Base-by-base conservation (phyloP, 2,797 vertebrate genomes). In the Gymnodraco acuticeps region DNA sequence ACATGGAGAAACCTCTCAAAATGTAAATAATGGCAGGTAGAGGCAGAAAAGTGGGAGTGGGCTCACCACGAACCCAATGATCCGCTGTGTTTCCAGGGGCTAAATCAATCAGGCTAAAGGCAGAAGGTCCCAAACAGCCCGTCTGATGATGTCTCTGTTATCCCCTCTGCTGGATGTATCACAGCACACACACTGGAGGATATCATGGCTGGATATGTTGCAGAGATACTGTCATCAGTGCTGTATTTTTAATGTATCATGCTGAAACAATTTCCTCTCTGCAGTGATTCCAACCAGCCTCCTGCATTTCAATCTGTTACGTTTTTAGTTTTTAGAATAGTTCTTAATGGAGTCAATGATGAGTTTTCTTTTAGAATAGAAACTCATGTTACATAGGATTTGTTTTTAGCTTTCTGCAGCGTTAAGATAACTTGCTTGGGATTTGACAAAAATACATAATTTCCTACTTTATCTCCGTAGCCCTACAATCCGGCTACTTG, bases 21-120 rank as follows among this genome's bases (percentile, higher is more conserved):
- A 92, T 91, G 89, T 67, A 90, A 90, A 93, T 90, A 54, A 83
- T 72, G 77, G 80, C 72, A 45, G 67, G 76, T 72, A 19, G 73
- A 76, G 58, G 64, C 52, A 55, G 52, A 23, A 62, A 19, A 65
- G 55, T 50, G 70, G 17, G 61, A 71, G 68, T 27, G 77, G 78
- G 58, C 3, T 48, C 64, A 31, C 52, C 0, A 27, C 59, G 74
- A 1, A 5, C 19, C 79, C 77, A 80, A 85, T 78, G 89, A 90
- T 84, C 51, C 53, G 5, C 27, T 73, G 76, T 31, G 6, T 38
- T 70, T 56, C 46, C 13, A 20, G 82, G 75, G 66, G 45, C 66
- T 52, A 17, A 78, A 85, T 64, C 1, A 27, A 79, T 85, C 50
- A 53, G 64, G 33, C 2, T 3, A 23, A 38, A 52, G 46, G 53